A percentile compares a stretch with the other conserved stretches of the same genome.
phyloP scores from a whole-genome alignment of 2,113 vertebrate genomes.

The Vicugna pacos region DNA sequence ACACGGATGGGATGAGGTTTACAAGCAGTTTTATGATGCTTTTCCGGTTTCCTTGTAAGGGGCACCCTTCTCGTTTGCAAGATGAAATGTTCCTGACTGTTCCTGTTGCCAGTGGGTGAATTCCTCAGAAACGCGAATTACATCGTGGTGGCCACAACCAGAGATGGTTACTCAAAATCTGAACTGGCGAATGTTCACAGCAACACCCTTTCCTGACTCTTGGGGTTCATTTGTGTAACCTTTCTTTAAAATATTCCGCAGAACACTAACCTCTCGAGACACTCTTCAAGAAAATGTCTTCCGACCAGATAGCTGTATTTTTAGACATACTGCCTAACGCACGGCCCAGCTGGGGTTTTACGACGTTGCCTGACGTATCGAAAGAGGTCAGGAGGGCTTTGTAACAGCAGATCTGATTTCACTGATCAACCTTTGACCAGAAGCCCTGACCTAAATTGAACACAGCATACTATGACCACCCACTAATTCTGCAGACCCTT shows the following conservation, averaged over 20 bases:
- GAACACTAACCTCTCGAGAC: not conserved
- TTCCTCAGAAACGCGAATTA: not conserved
- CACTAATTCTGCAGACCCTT: no score
- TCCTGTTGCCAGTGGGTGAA: not conserved
- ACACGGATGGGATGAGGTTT: not conserved
- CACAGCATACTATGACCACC: no score
- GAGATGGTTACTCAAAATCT: not conserved
- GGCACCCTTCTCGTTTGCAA: not conserved
- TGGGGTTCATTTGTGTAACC: not conserved
- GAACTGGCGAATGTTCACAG: not conserved
- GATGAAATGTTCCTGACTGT: no score
- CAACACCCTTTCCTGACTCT: not conserved
- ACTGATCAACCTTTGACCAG: no score
- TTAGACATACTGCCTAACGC: no score
- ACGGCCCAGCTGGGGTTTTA: no score
- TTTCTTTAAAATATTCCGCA: not conserved
- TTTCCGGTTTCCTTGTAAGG: no score
- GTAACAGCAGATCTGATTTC: no score
- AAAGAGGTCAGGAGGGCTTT: no score
- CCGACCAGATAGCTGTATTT: not conserved
- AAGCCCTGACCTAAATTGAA: no score
- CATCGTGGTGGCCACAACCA: not conserved
- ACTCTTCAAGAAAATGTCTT: not conserved
- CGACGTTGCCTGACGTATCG: no score
- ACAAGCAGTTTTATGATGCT: no score